These are phyloP conservation scores for Lydus trimaculatus DNA, from an alignment of 2,888 invertebrate species.

Conservation along the genomic window DNA sequence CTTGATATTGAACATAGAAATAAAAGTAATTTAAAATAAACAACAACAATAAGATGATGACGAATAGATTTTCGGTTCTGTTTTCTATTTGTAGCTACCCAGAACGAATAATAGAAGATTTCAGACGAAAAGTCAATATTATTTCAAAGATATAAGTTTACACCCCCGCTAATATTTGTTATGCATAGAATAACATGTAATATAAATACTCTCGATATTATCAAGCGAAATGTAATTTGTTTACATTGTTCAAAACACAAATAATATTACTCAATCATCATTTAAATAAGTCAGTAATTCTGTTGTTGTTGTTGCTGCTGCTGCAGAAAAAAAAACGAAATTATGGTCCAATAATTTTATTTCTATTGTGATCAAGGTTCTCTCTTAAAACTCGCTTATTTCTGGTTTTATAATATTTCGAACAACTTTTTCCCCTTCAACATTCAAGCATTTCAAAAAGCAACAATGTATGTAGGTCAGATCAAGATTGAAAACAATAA, in stretches of 20 bases:
- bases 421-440: conserved; percentile 5
- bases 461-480: not conserved
- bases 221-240: not conserved
- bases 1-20: no score
- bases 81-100: not conserved
- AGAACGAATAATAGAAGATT: not conserved
- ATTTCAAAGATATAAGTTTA: not conserved
- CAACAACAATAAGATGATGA: not conserved
- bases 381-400: not conserved
- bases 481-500: not conserved
- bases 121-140: not conserved
- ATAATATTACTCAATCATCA: not conserved
- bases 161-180: not conserved
- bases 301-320: not conserved
- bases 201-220: not conserved
- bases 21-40: no score
- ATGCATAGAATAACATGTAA: not conserved
- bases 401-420: not conserved
- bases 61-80: not conserved
- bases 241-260: not conserved
- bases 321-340: no score
- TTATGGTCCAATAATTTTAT: not conserved
- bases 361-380: not conserved
- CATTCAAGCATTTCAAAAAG: not conserved
- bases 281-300: not conserved